These are phyloP conservation scores for Phyllotis vaccarum DNA, from an alignment of 2,797 vertebrate species.

Conservation along the genomic window DNA sequence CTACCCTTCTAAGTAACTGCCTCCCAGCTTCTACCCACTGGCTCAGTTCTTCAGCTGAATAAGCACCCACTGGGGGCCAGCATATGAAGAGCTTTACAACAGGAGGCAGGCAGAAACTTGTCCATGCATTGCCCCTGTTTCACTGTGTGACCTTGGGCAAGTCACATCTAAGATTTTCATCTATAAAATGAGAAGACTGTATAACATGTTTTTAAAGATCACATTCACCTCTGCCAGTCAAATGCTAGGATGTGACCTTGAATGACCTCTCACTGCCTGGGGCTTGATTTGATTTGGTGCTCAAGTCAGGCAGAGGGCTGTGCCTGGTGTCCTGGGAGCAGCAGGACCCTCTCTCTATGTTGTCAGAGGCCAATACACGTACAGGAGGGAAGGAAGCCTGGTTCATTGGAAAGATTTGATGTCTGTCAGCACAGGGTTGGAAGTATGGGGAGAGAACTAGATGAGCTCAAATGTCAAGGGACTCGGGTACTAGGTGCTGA, in stretches of 20 bases:
- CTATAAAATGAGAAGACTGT: not conserved
- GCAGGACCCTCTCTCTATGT: not conserved
- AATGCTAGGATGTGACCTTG: slow-evolving; percentile 47
- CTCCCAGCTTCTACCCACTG: too few relatives aligned
- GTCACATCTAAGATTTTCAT: not conserved
- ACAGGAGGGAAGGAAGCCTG: not conserved
- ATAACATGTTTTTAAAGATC: slow-evolving; percentile 21
- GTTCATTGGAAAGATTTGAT: not conserved
- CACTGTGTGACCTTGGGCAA: not conserved
- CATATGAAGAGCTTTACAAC: not conserved
- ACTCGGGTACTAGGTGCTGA: not conserved
- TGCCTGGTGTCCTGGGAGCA: not conserved
- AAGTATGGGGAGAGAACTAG: not conserved
- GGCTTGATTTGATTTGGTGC: not conserved
- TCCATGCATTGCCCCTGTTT: not conserved
- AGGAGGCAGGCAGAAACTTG: not conserved
- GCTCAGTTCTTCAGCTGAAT: not conserved
- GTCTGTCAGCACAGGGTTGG: not conserved
- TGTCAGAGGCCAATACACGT: not conserved
- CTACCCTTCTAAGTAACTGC: not conserved
- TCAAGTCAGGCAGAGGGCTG: not conserved
- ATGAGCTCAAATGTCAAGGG: not conserved
- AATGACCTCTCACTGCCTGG: slow-evolving; percentile 23
- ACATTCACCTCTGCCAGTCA: not conserved
- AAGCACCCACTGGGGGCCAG: not conserved